A percentile compares a stretch with the other conserved stretches of the same genome.
Evolutionary conservation across 2,113 vertebrate species (phyloP).

Genomic region (Mobula birostris): DNA sequence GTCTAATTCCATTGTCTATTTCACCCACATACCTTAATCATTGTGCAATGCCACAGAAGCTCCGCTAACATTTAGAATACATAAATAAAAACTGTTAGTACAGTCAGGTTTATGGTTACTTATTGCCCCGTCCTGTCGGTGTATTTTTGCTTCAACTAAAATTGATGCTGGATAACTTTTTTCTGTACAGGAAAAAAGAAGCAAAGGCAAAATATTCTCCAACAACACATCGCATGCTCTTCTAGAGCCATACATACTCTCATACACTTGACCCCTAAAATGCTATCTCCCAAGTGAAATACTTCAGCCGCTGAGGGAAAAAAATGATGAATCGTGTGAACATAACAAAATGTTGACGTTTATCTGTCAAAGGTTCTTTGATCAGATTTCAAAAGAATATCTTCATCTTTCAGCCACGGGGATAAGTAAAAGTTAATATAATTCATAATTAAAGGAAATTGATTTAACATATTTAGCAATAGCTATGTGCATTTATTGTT

Average conservation of each 20-base stretch:
- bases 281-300: not conserved
- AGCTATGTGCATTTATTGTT: not conserved
- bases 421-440: not conserved
- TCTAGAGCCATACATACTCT: not conserved
- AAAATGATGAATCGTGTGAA: not conserved
- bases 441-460: not conserved
- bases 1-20: not conserved
- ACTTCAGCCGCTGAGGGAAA: not conserved
- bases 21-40: not conserved
- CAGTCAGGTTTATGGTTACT: not conserved
- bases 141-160: not conserved
- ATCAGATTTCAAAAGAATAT: not conserved
- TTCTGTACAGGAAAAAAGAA: not conserved
- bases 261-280: not conserved
- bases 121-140: not conserved
- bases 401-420: not conserved
- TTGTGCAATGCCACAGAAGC: not conserved
- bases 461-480: not conserved
- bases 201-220: not conserved
- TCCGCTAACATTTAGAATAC: not conserved
- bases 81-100: not conserved
- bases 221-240: not conserved
- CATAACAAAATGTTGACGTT: not conserved
- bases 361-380: constrained; percentile 11
- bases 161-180: not conserved